Base-by-base conservation (phyloP, 2,888 invertebrate genomes). In the Diploptera punctata region DNA sequence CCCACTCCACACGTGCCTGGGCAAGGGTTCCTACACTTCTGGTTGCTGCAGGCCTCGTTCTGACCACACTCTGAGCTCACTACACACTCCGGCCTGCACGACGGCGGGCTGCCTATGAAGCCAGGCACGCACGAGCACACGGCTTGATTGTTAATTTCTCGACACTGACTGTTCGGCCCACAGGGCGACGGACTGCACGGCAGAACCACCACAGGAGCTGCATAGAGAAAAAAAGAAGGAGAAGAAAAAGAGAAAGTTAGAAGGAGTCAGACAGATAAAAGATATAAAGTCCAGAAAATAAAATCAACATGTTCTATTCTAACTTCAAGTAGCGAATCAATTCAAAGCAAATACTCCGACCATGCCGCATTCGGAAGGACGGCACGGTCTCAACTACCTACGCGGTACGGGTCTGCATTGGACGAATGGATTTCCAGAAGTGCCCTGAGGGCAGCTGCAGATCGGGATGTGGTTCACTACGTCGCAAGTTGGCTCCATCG, bases 381-480 rank as follows among this genome's bases (percentile, higher is more conserved):
- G 76, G 70, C 79, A 80, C 54, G 79, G 80, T 61, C 78, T 79
- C 3, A 61, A 21, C 60, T 21, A 69, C 68, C 1, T 68, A 69
- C 72, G 62, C 31, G 69, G 74, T n/a, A 72, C 60, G 1, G 70
- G 68, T 62, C 73, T 76, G 81, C 89, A 91, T 76, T 86, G 85
- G 10, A 84, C 82, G 78, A 90, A 90, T 24, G 91, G 90, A 84
- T 90, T 89, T 21, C 91, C 91, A 29, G 85, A 84, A 76, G 86
- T 90, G 78, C 87, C 89, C 29, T 83, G 81, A n/a, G 90, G 89
- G 81, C 94, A 94, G 52, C 87, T 87, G 79, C 94, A 90, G 85
- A 91, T 90, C 9, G 93, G 90, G n/a, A 90, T 89, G 77, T 93
- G 93, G 78, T 92, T 93, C 3, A 91, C 87, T 4, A 92, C 91